Conservation (phyloP, 2,888 invertebrate genomes). For the Zonitis immaculata region DNA sequence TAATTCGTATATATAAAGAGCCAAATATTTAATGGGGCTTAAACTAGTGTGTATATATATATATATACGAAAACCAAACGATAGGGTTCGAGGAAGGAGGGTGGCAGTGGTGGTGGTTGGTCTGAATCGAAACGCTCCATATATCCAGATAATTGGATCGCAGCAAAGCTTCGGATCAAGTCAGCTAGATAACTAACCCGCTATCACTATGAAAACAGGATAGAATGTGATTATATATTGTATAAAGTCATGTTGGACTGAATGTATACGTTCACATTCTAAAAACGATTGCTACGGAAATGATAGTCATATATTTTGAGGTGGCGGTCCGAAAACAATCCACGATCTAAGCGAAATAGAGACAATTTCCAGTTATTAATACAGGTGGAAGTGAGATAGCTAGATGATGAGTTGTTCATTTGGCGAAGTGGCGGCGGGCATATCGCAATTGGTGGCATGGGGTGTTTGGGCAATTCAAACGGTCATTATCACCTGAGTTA, state of each 20-base stretch:
- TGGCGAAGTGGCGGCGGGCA: slow-evolving; percentile 47
- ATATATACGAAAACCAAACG: too few species aligned
- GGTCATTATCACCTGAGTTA: slow-evolving; percentile 51
- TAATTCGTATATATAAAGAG: slow-evolving; percentile 23
- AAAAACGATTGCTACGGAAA: slow-evolving; percentile 36
- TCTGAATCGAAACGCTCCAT: slow-evolving; percentile 47
- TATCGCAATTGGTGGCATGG: slow-evolving; percentile 47
- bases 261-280: slow-evolving; percentile 36
- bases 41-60: slow-evolving; percentile 42
- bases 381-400: slow-evolving; percentile 36
- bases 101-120: too few species aligned
- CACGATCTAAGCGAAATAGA: slow-evolving; percentile 36
- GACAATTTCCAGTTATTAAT: slow-evolving; percentile 26
- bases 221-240: slow-evolving; percentile 37
- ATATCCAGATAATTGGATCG: slow-evolving; percentile 49
- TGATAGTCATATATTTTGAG: slow-evolving; percentile 41
- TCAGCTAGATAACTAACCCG: slow-evolving; percentile 48
- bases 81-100: too few species aligned
- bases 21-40: slow-evolving; percentile 38
- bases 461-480: slow-evolving; percentile 46
- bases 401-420: slow-evolving; percentile 47
- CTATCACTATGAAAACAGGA: slow-evolving; percentile 38
- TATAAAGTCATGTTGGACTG: slow-evolving; percentile 26
- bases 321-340: slow-evolving; percentile 45
- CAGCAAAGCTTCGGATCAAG: slow-evolving; percentile 48